These are phyloP conservation scores for Leptogaster cylindrica DNA, from an alignment of 2,888 invertebrate genomes.

Conservation along the genomic window DNA sequence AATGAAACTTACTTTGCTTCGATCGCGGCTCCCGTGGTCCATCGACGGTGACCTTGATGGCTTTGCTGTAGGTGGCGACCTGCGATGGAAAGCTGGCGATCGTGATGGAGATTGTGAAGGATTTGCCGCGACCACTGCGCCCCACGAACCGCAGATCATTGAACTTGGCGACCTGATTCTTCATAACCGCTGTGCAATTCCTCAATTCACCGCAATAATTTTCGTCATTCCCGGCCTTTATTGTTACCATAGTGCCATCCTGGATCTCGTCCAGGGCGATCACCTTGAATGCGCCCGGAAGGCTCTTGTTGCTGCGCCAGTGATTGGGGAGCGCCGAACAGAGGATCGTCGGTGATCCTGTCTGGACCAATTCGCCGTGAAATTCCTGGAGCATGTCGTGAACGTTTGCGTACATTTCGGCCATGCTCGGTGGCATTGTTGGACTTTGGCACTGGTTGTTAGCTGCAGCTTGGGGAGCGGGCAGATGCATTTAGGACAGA, in stretches of 20 bases:
- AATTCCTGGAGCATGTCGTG: conserved; percentile 84
- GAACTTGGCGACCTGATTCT: conserved; percentile 98
- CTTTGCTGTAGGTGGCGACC: conserved; percentile 92
- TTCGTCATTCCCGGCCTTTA: conserved; percentile 97
- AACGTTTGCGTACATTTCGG: conserved; percentile 76
- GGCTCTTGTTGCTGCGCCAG: conserved; percentile 97
- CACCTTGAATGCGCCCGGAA: conserved; percentile 96
- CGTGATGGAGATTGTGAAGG: conserved; percentile 93
- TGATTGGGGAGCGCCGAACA: conserved; percentile 94
- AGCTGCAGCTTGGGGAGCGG: conserved; percentile 58
- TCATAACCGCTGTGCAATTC: conserved; percentile 93
- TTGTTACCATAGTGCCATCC: conserved; percentile 93
- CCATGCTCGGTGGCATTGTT: conserved; percentile 68
- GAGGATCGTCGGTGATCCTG: conserved; percentile 93
- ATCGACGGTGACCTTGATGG: conserved; percentile 99
- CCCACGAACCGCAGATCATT: conserved; percentile 98
- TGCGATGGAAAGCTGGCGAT: conserved; percentile 77
- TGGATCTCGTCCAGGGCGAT: conserved; percentile 90
- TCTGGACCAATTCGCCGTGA: conserved; percentile 91
- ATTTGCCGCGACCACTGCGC: conserved; percentile 94
- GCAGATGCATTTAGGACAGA: conserved; percentile 55
- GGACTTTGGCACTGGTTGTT: conserved; percentile 49
- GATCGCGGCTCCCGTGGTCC: conserved; percentile 97
- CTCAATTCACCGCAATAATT: conserved; percentile 94
- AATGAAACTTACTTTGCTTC: conserved; percentile 85